phyloP scores from a whole-genome alignment of 2,888 invertebrate species.

The Melipona bicolor region DNA sequence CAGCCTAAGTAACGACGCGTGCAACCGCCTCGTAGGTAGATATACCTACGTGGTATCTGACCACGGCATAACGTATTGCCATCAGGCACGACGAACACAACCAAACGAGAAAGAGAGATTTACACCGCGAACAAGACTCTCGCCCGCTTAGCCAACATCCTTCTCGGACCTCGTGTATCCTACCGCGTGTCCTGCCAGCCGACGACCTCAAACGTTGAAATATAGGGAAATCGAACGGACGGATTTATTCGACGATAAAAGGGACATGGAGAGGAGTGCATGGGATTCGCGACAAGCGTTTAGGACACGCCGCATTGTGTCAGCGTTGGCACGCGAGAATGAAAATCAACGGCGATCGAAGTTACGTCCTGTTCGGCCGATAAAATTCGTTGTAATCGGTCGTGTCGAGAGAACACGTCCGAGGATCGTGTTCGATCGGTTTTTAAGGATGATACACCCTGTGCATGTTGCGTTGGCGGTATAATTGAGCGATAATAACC shows the following conservation, averaged over 20 bases:
- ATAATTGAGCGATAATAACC: slow-evolving; percentile 17
- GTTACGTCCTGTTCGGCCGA: slow-evolving; percentile 29
- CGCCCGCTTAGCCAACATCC: background rate
- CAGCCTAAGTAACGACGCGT: slow-evolving; percentile 63
- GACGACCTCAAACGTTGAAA: slow-evolving; percentile 4
- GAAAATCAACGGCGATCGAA: slow-evolving; percentile 9
- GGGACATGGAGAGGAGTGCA: background rate
- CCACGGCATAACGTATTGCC: slow-evolving; percentile 69
- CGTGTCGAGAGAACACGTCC: background rate
- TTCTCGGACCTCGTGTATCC: background rate
- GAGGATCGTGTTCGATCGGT: background rate
- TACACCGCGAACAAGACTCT: slow-evolving; percentile 54
- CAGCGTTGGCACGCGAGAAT: slow-evolving; percentile 19
- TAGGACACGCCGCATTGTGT: slow-evolving; percentile 17
- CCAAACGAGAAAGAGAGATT: slow-evolving; percentile 61
- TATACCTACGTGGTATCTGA: slow-evolving; percentile 42
- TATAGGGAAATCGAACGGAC: slow-evolving; percentile 35
- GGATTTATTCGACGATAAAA: slow-evolving; percentile 55
- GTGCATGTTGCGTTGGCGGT: background rate
- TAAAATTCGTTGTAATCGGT: slow-evolving; percentile 21
- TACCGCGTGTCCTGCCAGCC: slow-evolving; percentile 6
- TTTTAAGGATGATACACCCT: background rate
- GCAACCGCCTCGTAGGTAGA: slow-evolving; percentile 53
- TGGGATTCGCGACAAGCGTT: slow-evolving; percentile 36
- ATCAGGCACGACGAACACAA: slow-evolving; percentile 66